Conservation (phyloP, 2,797 vertebrate species). For the Nyctalus aviator region DNA sequence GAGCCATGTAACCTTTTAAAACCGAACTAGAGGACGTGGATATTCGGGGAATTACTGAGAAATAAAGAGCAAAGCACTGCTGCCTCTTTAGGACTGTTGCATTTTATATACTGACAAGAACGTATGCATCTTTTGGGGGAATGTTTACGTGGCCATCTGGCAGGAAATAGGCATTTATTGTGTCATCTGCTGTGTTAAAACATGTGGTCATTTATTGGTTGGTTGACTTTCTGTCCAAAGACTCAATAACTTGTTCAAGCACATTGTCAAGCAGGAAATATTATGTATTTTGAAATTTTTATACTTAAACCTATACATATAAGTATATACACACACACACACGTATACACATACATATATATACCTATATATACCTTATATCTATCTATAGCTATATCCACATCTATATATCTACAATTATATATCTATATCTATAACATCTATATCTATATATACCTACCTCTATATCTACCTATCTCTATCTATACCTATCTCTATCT, state of each 20-base stretch:
- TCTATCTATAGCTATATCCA: no score
- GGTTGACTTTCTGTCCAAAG: not conserved
- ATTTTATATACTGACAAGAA: not conserved
- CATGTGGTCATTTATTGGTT: not conserved
- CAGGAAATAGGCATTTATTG: not conserved
- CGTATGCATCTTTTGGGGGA: not conserved
- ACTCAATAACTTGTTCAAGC: not conserved
- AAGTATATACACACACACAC: no score
- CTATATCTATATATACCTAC: no score
- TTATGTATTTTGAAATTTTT: not conserved
- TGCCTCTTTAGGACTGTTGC: not conserved
- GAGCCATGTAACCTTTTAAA: slow-evolving; percentile 69
- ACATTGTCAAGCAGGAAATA: not conserved
- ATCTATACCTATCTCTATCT: no score
- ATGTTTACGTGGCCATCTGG: slow-evolving; percentile 23
- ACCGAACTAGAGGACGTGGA: not conserved
- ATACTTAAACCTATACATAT: not conserved
- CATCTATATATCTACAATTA: no score
- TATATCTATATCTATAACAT: no score
- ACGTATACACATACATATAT: no score
- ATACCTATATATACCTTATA: no score
- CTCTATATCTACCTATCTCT: no score
- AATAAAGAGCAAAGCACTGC: not conserved
- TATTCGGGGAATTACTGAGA: not conserved
- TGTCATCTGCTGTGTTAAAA: not conserved